Base-by-base conservation (phyloP, 2,888 invertebrate genomes). In the Synanthedon vespiformis region DNA sequence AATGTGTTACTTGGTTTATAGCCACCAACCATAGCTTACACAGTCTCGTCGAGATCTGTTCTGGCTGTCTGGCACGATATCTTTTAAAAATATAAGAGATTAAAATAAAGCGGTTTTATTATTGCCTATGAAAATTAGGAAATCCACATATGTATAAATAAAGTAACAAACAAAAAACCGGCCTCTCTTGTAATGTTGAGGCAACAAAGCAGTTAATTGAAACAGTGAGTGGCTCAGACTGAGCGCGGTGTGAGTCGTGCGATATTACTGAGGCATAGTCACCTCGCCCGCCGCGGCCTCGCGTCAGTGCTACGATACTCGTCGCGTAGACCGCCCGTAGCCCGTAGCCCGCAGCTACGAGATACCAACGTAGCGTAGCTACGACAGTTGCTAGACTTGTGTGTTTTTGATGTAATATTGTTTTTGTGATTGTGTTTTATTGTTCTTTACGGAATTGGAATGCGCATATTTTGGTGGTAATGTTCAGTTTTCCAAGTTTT, bases 161-260 rank as follows among this genome's bases (percentile, higher is more conserved):
- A 10, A 34, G 44, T 44, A 13, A 44, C 13, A 34, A 34, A 44
- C 44, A 44, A 44, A 44, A 34, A 44, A 8, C 4, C 13, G 13
- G 13, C 44, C 13, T 61, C 63, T 59, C 61, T 67, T 67, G 65
- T 75, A 69, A 72, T 69, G 71, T 64, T 65, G 68, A 74, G 62
- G 77, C 80, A 80, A 78, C 82, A 84, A 80, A 79, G 75, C 80
- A 80, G 78, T 80, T 84, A 80, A 85, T 84, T 83, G 82, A 79
- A 80, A 81, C 70, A 70, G 68, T 67, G 72, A 64, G 67, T 66
- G 65, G 64, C 63, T 34, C 34, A 34, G 34, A 34, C 34, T 34
- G 34, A 34, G 66, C 61, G 65, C 66, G 67, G 51, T 51, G 49
- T 51, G 54, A 54, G 48, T 54, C 52, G 54, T 52, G 50, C 52